A percentile compares a stretch with the other conserved stretches of the same genome.
These are phyloP conservation scores for Heliconius aoede DNA, from an alignment of 2,888 invertebrate genomes.

Conservation along the genomic window DNA sequence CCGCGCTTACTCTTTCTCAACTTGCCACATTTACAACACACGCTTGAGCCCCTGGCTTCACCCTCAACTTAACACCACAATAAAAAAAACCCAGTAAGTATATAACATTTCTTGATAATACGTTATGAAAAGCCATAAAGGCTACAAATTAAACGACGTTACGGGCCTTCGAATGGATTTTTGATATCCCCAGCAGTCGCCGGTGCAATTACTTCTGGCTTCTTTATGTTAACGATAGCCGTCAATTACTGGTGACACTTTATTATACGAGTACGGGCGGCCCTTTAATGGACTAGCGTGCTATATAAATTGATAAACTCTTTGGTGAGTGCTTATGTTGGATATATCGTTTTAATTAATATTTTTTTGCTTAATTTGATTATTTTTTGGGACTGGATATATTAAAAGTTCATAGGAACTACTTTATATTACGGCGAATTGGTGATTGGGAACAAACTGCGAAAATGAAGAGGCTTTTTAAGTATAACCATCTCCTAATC, in stretches of 20 bases:
- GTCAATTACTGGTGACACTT: slow-evolving; percentile 41
- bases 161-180: slow-evolving; percentile 27
- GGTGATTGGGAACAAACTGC: too few relatives aligned
- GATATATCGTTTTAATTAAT: background rate
- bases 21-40: too few relatives aligned
- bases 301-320: slow-evolving; percentile 20
- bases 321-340: background rate
- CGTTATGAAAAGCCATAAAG: slow-evolving; percentile 15
- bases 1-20: too few relatives aligned
- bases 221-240: slow-evolving; percentile 42
- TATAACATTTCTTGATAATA: background rate
- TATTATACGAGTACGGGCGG: slow-evolving; percentile 30
- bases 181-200: slow-evolving; percentile 36
- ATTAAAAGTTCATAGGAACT: too few relatives aligned
- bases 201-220: slow-evolving; percentile 37
- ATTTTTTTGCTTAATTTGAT: background rate
- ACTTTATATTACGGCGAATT: too few relatives aligned
- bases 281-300: slow-evolving; percentile 29
- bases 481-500: too few relatives aligned
- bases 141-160: slow-evolving; percentile 19
- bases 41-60: too few relatives aligned
- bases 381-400: background rate
- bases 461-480: too few relatives aligned
- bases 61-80: background rate
- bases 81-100: background rate